These are phyloP conservation scores for Diplogasteroides magnus DNA, from an alignment of 1,140 invertebrate genomes.

Conservation along the genomic window DNA sequence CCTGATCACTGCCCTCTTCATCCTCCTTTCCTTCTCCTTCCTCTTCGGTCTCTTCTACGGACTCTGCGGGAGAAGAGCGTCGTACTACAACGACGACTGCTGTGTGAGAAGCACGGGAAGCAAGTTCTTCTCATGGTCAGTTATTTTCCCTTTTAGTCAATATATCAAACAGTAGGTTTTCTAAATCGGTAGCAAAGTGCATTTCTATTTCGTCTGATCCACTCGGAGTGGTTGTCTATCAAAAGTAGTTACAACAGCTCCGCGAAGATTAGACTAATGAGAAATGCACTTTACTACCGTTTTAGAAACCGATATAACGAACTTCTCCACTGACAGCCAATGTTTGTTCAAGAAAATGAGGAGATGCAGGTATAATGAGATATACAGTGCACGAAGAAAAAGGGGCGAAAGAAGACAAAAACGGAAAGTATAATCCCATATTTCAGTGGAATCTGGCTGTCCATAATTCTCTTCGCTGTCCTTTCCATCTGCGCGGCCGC, in stretches of 20 bases:
- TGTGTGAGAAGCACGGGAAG: constrained; percentile 49
- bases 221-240: too few relatives aligned
- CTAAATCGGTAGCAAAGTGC: too few relatives aligned
- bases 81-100: constrained; percentile 53
- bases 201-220: too few relatives aligned
- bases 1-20: constrained; percentile 46
- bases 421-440: too few relatives aligned
- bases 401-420: too few relatives aligned
- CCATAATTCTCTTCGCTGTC: constrained; percentile 35
- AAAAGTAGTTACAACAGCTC: background rate
- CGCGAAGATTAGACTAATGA: constrained; percentile 2
- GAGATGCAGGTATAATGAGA: too few relatives aligned
- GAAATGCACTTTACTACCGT: too few relatives aligned
- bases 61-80: constrained; percentile 48
- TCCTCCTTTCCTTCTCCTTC: constrained; percentile 45
- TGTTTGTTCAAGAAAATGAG: too few relatives aligned
- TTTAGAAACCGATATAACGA: too few relatives aligned
- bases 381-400: too few relatives aligned
- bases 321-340: too few relatives aligned
- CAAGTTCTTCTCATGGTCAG: constrained; percentile 48
- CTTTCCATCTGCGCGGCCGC: constrained; percentile 37
- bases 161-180: too few relatives aligned
- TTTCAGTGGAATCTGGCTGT: constrained; percentile 52
- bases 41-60: constrained; percentile 52
- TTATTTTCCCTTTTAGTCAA: background rate